A percentile compares a stretch with the other conserved stretches of the same genome.
These are phyloP conservation scores for Triplophysa siluroides DNA, from an alignment of 2,113 vertebrate species.

Conservation along the genomic window DNA sequence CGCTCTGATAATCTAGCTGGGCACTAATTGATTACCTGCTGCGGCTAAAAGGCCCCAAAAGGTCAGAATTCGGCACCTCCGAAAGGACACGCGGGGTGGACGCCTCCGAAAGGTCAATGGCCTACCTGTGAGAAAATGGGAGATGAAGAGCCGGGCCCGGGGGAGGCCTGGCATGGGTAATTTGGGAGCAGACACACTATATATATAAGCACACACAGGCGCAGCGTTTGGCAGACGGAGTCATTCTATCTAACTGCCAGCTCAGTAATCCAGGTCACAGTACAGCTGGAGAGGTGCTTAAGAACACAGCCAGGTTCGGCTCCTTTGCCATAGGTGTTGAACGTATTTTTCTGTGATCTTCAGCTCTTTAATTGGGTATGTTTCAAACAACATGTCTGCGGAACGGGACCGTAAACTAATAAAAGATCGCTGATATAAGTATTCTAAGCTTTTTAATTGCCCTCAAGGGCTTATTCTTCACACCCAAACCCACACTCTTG, in stretches of 20 bases:
- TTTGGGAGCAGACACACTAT: slow-evolving; percentile 66
- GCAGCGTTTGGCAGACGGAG: slow-evolving; percentile 64
- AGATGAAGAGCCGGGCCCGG: slow-evolving; percentile 44
- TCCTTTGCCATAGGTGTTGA: neutral
- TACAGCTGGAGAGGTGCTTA: slow-evolving; percentile 26
- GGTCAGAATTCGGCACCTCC: slow-evolving; percentile 72
- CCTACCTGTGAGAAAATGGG: slow-evolving; percentile 66
- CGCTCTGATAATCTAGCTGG: slow-evolving; percentile 69
- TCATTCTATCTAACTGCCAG: slow-evolving; percentile 51
- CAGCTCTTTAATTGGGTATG: neutral
- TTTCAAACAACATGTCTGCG: neutral
- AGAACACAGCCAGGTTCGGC: slow-evolving; percentile 23
- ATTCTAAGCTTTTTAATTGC: slow-evolving; percentile 33
- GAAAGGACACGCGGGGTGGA: slow-evolving; percentile 73
- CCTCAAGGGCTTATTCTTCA: slow-evolving; percentile 34
- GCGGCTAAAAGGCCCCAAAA: slow-evolving; percentile 71
- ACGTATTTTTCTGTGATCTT: neutral
- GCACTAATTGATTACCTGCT: slow-evolving; percentile 77
- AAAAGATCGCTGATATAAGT: slow-evolving; percentile 2
- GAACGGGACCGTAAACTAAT: neutral
- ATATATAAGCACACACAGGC: slow-evolving; percentile 71
- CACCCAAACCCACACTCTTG: slow-evolving; percentile 23
- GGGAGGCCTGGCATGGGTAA: slow-evolving; percentile 36
- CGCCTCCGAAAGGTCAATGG: slow-evolving; percentile 68
- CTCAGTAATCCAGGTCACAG: slow-evolving; percentile 60